Base-by-base conservation (phyloP, 2,888 invertebrate genomes). In the Drosophila kokeensis region DNA sequence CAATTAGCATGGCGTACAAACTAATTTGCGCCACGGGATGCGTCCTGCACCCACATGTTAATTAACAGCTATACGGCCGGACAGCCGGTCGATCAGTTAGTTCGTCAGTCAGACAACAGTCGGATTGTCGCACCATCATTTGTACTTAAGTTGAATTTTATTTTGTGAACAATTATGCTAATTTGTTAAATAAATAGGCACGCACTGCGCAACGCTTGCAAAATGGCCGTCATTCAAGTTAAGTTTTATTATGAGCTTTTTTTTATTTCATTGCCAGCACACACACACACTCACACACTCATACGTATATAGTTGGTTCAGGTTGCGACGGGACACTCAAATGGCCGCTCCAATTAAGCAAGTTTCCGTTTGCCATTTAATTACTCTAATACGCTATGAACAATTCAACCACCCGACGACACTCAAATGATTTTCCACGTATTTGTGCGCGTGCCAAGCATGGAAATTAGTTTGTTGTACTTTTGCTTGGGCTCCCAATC, bases 1-100 rank as follows among this genome's bases (percentile, higher is more conserved):
- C 93, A 92, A 92, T 92, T 92, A 92, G 87, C 87, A 84, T 86
- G 87, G 85, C 85, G 90, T 83, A 92, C 90, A 91, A 92, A 91
- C 91, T 91, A 92, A 91, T 92, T 92, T 92, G 88, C 90, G 81
- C 87, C 81, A 79, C 80, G 90, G 90, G 92, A 89, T 89, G 76
- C 78, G 79, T 68, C 81, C 87, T 86, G 83, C 88, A 85, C 86
- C 86, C 86, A 89, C 87, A 89, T 87, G 90, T 87, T 87, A 87
- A 87, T 87, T 90, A 87, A 78, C 86, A 77, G 76, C 73, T 77
- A 66, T 60, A 50, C 71, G 49, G 54, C 29, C 52, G n/a, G 29
- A 1, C 34, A 32, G 30, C 7, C 11, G 13, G 59, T 18, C 36
- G 30, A 54, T 18, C 29, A n/a, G 52, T 42, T n/a, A 24, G 67